A percentile compares a stretch with the other conserved stretches of the same genome.
Conservation (phyloP, 2,888 invertebrate genomes). For the Boloria selene region DNA sequence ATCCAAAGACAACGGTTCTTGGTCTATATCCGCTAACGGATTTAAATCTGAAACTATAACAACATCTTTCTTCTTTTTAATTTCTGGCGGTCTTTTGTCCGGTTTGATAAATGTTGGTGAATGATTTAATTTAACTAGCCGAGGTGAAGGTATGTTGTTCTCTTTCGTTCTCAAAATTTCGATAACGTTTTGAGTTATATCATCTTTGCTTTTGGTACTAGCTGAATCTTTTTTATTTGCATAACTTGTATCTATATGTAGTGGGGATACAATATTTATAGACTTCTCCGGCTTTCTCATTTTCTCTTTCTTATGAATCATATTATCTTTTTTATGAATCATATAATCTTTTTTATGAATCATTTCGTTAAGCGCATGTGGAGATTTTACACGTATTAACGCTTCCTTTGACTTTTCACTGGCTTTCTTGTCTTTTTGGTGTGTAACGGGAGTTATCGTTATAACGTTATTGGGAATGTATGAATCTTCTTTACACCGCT, state of each 20-base stretch:
- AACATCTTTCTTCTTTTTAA: conserved; percentile 71
- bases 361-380: conserved; percentile 74
- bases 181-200: conserved; percentile 63
- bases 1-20: conserved; percentile 65
- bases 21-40: conserved; percentile 59
- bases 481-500: conserved; percentile 58
- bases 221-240: conserved; percentile 55
- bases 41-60: conserved; percentile 71
- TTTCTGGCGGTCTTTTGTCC: conserved; percentile 68
- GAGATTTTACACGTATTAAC: conserved; percentile 71
- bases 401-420: conserved; percentile 55
- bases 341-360: conserved; percentile 58
- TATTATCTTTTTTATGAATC: conserved; percentile 54
- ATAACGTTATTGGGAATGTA: conserved; percentile 72
- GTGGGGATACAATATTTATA: conserved; percentile 32
- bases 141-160: conserved; percentile 70
- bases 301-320: too few species aligned
- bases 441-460: conserved; percentile 72
- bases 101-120: conserved; percentile 76
- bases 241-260: conserved; percentile 64
- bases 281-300: conserved; percentile 44
- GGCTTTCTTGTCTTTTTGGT: conserved; percentile 56
- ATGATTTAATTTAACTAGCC: conserved; percentile 65
- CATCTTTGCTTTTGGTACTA: conserved; percentile 63
- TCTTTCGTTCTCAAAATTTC: conserved; percentile 66